phyloP scores from a whole-genome alignment of 2,797 vertebrate species.

The Pteronotus mesoamericanus region DNA sequence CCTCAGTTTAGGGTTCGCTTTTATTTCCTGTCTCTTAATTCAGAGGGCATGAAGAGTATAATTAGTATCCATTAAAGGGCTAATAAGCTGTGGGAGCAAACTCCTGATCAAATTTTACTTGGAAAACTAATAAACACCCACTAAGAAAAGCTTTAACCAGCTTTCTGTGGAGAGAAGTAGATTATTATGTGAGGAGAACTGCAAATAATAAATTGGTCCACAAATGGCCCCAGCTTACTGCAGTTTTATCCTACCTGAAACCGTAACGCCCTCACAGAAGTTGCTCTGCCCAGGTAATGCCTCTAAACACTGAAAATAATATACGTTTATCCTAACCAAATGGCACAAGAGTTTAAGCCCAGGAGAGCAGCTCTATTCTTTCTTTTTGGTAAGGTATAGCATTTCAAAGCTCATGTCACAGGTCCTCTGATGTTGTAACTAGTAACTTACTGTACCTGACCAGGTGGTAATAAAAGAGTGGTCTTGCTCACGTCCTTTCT shows the following conservation, averaged over 20 bases:
- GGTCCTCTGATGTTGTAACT: not conserved
- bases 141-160: not conserved
- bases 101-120: constrained; percentile 38
- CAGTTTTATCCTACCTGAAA: not conserved
- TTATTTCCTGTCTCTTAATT: constrained; percentile 71
- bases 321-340: not conserved
- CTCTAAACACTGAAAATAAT: not conserved
- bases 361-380: not conserved
- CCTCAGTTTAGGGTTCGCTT: constrained; percentile 28
- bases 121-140: constrained; percentile 28
- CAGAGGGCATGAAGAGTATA: constrained; percentile 58
- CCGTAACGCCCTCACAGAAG: not conserved
- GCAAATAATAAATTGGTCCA: not conserved
- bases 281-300: not conserved
- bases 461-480: not conserved
- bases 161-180: not conserved
- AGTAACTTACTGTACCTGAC: not conserved
- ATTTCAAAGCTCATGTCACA: not conserved
- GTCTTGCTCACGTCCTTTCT: not conserved
- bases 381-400: not conserved
- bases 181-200: not conserved
- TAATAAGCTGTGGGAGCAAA: constrained; percentile 58
- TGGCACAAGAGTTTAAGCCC: not conserved
- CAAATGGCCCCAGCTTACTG: not conserved
- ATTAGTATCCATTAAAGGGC: constrained; percentile 64